phyloP scores from a whole-genome alignment of 2,888 invertebrate species.

The Agrotis clavis region DNA sequence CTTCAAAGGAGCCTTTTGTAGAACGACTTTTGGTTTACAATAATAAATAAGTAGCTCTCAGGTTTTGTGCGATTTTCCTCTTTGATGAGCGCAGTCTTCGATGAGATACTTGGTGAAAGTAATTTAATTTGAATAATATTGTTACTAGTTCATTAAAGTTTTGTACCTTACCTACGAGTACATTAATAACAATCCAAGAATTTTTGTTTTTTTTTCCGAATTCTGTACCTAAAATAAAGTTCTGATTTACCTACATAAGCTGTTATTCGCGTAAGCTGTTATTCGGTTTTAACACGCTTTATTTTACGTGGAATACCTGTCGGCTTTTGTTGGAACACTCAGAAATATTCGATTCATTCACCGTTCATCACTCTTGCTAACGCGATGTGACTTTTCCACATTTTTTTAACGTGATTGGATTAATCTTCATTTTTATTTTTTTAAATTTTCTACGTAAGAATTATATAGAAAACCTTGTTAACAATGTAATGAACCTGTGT shows the following conservation, averaged over 20 bases:
- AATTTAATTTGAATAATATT: neutral
- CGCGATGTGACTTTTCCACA: neutral
- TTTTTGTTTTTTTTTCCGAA: neutral
- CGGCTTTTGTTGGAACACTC: slow-evolving; percentile 5
- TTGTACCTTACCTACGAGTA: neutral
- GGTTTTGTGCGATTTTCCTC: slow-evolving; percentile 35
- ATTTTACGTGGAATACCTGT: slow-evolving; percentile 12
- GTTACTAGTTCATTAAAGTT: neutral
- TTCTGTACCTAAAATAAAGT: neutral
- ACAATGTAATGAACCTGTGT: neutral
- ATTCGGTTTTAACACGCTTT: slow-evolving; percentile 19
- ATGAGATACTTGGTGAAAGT: slow-evolving; percentile 2
- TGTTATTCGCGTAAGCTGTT: neutral
- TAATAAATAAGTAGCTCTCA: slow-evolving; percentile 48
- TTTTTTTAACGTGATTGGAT: slow-evolving; percentile 6
- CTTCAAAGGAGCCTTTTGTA: slow-evolving; percentile 54
- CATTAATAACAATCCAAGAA: neutral
- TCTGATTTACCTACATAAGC: neutral
- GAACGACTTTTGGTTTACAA: slow-evolving; percentile 46
- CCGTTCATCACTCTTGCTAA: neutral
- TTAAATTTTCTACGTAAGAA: neutral
- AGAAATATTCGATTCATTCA: slow-evolving; percentile 15
- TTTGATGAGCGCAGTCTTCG: slow-evolving; percentile 27
- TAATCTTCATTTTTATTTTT: neutral
- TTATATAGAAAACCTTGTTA: neutral